phyloP scores from a whole-genome alignment of 2,888 invertebrate genomes.

The Erebia palarica region DNA sequence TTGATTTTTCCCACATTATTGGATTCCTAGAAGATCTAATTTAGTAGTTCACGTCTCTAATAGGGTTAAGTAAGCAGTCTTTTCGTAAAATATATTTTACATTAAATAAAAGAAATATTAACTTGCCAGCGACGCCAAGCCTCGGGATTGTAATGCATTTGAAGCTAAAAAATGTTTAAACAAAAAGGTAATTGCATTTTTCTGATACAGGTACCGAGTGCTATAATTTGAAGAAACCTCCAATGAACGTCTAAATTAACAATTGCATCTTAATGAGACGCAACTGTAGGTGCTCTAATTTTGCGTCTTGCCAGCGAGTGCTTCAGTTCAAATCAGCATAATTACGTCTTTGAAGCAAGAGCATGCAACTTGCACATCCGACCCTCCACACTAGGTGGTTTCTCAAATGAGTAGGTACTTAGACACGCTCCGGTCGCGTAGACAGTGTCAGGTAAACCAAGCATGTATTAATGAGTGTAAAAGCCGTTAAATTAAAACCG shows the following conservation, averaged over 20 bases:
- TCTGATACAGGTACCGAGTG: background rate
- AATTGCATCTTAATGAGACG: constrained; percentile 33
- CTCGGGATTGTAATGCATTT: too few relatives aligned
- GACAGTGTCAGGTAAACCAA: constrained; percentile 33
- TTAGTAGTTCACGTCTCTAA: too few relatives aligned
- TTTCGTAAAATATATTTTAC: too few relatives aligned
- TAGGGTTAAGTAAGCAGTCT: too few relatives aligned
- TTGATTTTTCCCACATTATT: background rate
- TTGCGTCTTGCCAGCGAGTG: constrained; percentile 37
- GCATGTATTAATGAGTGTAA: constrained; percentile 26
- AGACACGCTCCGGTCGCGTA: constrained; percentile 38
- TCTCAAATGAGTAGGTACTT: constrained; percentile 41
- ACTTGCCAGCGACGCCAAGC: too few relatives aligned
- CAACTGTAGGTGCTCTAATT: constrained; percentile 36
- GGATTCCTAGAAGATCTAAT: too few relatives aligned
- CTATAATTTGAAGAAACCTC: background rate
- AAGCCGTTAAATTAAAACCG: constrained; percentile 25
- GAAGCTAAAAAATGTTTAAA: too few relatives aligned
- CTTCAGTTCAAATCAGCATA: constrained; percentile 40
- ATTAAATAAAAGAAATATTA: too few relatives aligned
- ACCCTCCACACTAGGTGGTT: constrained; percentile 39
- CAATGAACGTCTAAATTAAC: constrained; percentile 27
- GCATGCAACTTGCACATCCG: constrained; percentile 41
- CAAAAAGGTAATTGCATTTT: too few relatives aligned
- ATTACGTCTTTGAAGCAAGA: constrained; percentile 42